Conservation (phyloP, 2,113 vertebrate species). For the Coregonus clupeaformis region DNA sequence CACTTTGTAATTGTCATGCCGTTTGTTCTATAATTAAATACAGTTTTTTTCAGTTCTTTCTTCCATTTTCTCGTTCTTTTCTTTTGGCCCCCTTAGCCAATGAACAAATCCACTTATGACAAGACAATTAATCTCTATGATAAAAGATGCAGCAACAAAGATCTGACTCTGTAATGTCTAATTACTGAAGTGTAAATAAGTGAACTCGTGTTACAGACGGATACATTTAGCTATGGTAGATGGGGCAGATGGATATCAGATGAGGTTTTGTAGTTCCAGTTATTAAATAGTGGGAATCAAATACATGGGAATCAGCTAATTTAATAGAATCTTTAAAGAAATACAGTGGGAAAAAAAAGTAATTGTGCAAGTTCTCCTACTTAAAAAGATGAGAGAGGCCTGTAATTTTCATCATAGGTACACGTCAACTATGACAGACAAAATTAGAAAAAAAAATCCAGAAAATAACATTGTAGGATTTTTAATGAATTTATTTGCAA, state of each 20-base stretch:
- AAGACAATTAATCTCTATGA: slow-evolving; percentile 61
- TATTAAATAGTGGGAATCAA: background rate
- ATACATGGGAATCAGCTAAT: background rate
- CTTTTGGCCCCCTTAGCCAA: slow-evolving; percentile 30
- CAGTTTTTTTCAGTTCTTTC: background rate
- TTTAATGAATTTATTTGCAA: too few relatives aligned
- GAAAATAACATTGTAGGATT: too few relatives aligned
- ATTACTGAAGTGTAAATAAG: slow-evolving; percentile 63
- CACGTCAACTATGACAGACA: too few relatives aligned
- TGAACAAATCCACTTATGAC: slow-evolving; percentile 43
- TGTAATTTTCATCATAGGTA: too few relatives aligned
- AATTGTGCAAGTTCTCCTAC: too few relatives aligned
- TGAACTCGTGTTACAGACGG: slow-evolving; percentile 44
- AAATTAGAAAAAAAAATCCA: too few relatives aligned
- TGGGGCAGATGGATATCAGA: slow-evolving; percentile 39
- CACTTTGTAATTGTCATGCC: slow-evolving; percentile 28
- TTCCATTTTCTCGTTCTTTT: background rate
- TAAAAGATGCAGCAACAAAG: slow-evolving; percentile 43
- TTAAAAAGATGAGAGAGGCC: too few relatives aligned
- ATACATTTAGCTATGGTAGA: slow-evolving; percentile 37
- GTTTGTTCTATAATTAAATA: slow-evolving; percentile 35
- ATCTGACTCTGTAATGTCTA: slow-evolving; percentile 56
- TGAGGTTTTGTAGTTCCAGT: slow-evolving; percentile 36
- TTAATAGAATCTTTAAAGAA: too few relatives aligned
- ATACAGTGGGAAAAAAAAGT: too few relatives aligned